These are phyloP conservation scores for Tribolium madens DNA, from an alignment of 1,140 invertebrate genomes.

Conservation along the genomic window DNA sequence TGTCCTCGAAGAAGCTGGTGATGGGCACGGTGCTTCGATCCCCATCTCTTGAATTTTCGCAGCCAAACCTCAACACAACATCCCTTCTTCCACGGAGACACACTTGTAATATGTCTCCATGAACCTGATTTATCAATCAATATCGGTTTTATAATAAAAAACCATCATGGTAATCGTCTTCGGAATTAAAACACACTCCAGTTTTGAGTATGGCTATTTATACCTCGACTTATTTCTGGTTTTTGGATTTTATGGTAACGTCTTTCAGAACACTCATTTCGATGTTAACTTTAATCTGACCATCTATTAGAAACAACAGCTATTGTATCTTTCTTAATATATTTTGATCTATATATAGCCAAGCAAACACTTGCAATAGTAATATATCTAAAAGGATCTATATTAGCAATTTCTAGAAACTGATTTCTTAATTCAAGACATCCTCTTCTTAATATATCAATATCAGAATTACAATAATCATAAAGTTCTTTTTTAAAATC, in stretches of 20 bases:
- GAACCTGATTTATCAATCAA: not conserved
- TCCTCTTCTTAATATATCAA: too few species aligned
- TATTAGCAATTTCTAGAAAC: too few species aligned
- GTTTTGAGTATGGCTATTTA: not conserved
- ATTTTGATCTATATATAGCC: too few species aligned
- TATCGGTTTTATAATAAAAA: not conserved
- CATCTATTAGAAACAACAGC: slow-evolving; percentile 21
- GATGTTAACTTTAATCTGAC: not conserved
- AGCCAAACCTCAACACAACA: slow-evolving; percentile 3
- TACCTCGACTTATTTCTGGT: not conserved
- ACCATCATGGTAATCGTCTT: not conserved
- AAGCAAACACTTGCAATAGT: too few species aligned
- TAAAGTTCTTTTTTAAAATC: too few species aligned
- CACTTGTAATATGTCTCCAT: slow-evolving; percentile 1
- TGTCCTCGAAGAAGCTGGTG: not conserved
- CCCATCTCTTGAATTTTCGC: not conserved
- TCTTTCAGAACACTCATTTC: slow-evolving; percentile 15
- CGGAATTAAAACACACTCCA: not conserved
- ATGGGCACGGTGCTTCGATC: not conserved
- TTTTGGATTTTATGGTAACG: slow-evolving; percentile 3
- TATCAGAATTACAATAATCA: too few species aligned
- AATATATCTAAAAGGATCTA: too few species aligned
- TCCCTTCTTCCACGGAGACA: not conserved
- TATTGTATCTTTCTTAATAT: too few species aligned
- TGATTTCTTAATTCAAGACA: too few species aligned